A percentile compares a stretch with the other conserved stretches of the same genome.
These are phyloP conservation scores for Synergus laeviventris DNA, from an alignment of 2,888 invertebrate genomes.

Conservation along the genomic window DNA sequence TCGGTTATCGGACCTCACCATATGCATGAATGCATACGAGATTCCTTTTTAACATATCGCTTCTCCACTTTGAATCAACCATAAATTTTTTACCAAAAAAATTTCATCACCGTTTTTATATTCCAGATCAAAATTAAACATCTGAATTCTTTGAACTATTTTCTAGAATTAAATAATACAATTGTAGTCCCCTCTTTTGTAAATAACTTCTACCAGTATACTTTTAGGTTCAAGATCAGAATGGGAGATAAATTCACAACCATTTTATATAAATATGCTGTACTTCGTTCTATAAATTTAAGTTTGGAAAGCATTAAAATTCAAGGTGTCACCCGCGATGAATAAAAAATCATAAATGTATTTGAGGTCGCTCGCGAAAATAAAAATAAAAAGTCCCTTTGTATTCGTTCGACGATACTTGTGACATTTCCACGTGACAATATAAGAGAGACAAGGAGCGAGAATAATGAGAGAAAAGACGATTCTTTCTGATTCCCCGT, in stretches of 20 bases:
- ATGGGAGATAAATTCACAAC: background rate
- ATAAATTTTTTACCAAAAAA: background rate
- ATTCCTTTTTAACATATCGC: constrained; percentile 33
- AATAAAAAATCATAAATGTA: constrained; percentile 34
- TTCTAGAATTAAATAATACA: background rate
- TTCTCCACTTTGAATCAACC: background rate
- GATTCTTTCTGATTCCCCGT: constrained; percentile 68
- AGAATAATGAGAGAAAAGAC: constrained; percentile 54
- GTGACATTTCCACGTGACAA: constrained; percentile 39
- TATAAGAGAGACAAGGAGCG: constrained; percentile 56
- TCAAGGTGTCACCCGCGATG: constrained; percentile 8
- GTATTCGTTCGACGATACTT: constrained; percentile 46
- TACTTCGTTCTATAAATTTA: constrained; percentile 3
- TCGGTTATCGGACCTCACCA: constrained; percentile 48
- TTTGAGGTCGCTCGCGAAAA: constrained; percentile 15
- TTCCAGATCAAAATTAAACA: background rate
- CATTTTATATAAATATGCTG: background rate
- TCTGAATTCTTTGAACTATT: background rate
- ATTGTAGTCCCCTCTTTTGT: background rate
- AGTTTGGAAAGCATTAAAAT: constrained; percentile 5
- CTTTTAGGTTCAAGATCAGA: background rate
- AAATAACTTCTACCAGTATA: background rate
- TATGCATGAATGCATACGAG: constrained; percentile 41
- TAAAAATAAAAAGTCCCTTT: constrained; percentile 42
- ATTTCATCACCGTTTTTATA: background rate